Conservation (phyloP, 1,140 invertebrate species). For the Papilio polytes region DNA sequence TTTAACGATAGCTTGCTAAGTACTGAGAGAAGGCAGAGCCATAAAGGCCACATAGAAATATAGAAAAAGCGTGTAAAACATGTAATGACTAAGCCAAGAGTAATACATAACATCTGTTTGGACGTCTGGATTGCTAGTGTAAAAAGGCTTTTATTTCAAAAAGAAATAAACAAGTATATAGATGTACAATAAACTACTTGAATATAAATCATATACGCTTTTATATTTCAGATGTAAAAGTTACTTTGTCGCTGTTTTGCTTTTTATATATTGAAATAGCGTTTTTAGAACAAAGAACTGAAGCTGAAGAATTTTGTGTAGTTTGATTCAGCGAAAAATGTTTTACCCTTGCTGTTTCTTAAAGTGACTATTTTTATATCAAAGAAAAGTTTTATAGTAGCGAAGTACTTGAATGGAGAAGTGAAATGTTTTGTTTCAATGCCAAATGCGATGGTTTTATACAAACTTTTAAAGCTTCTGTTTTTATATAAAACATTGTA, state of each 20-base stretch:
- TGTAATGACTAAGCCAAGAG: no score
- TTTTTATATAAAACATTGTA: neutral
- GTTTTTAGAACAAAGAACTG: neutral
- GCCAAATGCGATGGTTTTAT: neutral
- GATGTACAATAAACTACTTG: neutral
- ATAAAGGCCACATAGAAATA: no score
- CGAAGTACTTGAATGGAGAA: neutral
- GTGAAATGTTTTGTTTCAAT: neutral
- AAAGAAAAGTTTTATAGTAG: neutral
- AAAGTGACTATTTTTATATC: neutral
- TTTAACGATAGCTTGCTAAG: no score
- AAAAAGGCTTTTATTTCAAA: no score
- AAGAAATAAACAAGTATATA: neutral
- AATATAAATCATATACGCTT: constrained; percentile 1
- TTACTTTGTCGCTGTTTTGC: neutral
- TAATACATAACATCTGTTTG: no score
- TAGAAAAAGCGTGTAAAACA: no score
- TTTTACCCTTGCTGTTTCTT: neutral
- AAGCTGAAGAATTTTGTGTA: neutral
- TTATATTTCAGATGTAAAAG: constrained; percentile 3
- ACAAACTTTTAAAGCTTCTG: neutral
- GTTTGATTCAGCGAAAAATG: constrained; percentile 16
- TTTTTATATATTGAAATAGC: neutral
- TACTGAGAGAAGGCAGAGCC: no score
- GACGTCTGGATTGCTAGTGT: no score